Evolutionary conservation across 2,797 vertebrate species (phyloP).

Genomic region (Enteromius radiatus): DNA sequence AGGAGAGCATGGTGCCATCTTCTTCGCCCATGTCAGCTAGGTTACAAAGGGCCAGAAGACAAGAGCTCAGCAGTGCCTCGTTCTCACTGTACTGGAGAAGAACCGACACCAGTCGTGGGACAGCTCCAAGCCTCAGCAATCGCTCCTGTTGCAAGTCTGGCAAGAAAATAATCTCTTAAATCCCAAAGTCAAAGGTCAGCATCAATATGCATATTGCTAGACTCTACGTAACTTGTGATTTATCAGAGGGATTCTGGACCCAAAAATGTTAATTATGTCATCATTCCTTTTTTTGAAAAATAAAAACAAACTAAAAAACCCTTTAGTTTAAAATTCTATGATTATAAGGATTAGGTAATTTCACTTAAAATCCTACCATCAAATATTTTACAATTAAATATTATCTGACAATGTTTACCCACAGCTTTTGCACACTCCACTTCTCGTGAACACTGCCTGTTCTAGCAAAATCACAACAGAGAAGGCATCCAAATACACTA

Average conservation of each 20-base stretch:
- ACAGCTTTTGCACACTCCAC: not conserved
- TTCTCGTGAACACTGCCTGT: not conserved
- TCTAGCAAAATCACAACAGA: not conserved
- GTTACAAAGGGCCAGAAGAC: conserved; percentile 84
- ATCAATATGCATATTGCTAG: not conserved
- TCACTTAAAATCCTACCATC: not conserved
- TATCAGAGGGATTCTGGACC: not conserved
- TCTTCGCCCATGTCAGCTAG: conserved; percentile 79
- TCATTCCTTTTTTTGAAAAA: not conserved
- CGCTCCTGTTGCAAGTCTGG: conserved; percentile 83
- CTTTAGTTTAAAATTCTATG: not conserved
- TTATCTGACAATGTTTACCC: not conserved
- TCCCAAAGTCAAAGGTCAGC: not conserved
- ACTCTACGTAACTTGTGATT: not conserved
- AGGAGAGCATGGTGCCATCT: conserved; percentile 71
- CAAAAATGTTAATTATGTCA: not conserved
- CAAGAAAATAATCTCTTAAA: conserved; percentile 12
- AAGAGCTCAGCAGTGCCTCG: conserved; percentile 78
- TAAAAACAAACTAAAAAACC: not conserved
- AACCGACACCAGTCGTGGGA: conserved; percentile 80
- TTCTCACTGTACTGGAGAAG: conserved; percentile 78
- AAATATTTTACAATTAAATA: conserved; percentile 4
- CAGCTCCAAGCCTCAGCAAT: conserved; percentile 79
- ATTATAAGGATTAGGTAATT: not conserved
- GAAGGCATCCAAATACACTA: not conserved